phyloP scores from a whole-genome alignment of 2,113 vertebrate species.

The Thamnophis sirtalis region DNA sequence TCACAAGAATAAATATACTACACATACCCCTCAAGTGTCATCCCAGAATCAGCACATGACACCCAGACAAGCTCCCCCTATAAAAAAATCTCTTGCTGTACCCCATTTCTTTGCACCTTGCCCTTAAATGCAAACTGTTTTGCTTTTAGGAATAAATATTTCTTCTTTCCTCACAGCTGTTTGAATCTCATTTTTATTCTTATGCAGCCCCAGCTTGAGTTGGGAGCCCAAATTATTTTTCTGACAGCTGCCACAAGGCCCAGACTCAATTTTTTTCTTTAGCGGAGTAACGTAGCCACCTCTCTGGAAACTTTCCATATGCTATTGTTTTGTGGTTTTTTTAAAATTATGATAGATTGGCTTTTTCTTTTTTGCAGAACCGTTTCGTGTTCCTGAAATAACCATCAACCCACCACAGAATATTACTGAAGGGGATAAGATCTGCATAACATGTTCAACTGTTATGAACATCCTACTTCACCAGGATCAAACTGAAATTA shows the following conservation, averaged over 20 bases:
- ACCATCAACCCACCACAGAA: constrained; percentile 9
- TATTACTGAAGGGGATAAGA: constrained; percentile 67
- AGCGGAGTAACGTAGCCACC: neutral
- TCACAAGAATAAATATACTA: too few relatives aligned
- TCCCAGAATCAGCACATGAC: neutral
- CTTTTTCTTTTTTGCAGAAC: constrained; percentile 54
- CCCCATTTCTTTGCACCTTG: neutral
- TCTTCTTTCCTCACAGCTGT: neutral
- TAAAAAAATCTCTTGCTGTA: neutral
- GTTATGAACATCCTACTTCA: constrained; percentile 40
- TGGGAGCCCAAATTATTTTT: neutral
- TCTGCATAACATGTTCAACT: constrained; percentile 64
- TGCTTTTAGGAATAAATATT: neutral
- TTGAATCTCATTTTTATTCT: neutral
- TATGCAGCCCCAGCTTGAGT: neutral
- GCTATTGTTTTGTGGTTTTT: neutral
- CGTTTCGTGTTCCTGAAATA: constrained; percentile 69
- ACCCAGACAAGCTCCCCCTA: neutral
- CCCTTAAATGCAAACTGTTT: neutral
- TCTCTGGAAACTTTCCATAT: neutral
- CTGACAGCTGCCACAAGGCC: neutral
- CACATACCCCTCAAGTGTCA: neutral
- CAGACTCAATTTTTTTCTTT: neutral
- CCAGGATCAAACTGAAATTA: constrained; percentile 55
- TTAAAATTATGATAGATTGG: neutral